Base-by-base conservation (phyloP, 2,797 vertebrate species). In the Lacerta agilis region DNA sequence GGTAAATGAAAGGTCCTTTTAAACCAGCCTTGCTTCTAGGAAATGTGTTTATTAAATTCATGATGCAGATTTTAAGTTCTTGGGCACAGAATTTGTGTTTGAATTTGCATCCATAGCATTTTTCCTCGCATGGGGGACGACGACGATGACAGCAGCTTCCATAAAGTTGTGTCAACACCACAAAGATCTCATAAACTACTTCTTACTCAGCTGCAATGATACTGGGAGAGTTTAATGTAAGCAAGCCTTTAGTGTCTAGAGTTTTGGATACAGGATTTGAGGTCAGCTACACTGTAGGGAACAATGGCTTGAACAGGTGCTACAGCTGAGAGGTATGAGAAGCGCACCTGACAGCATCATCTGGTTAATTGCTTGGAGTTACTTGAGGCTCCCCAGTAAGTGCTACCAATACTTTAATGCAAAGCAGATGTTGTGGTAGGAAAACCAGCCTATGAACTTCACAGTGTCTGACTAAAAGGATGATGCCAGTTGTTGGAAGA, bases 381-480 rank as follows among this genome's bases (percentile, higher is more conserved):
- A 29, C 23, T 23, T 78, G 83, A n/a, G 1, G 0, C 80, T 92
- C 77, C 66, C 82, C 88, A 84, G 71, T 66, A 80, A 89, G 64
- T 72, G 76, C 64, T 88, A 79, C 86, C 87, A 1, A 71, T 90
- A 36, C 23, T 55, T 73, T 87, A 71, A 84, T 92, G 86, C 89
- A 85, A 81, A 82, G 88, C 91, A 91, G 83, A 90, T 83, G 71
- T 36, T 90, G 72, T 92, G 72, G 83, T 82, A 85, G 83, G 0
- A 1, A 38, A 87, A 75, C 67, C 3, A 8, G 38, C 64, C 2
- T 0, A 81, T 71, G 2, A 82, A 85, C 18, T 20, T 69, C 0
- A 3, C 86, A 58, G 76, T 64, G 86, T 82, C 88, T 84, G n/a
- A 0, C 10, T 69, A 89, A 90, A 78, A 1, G 83, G 71, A 84